phyloP scores from a whole-genome alignment of 2,888 invertebrate genomes.

The Eilema caniola region DNA sequence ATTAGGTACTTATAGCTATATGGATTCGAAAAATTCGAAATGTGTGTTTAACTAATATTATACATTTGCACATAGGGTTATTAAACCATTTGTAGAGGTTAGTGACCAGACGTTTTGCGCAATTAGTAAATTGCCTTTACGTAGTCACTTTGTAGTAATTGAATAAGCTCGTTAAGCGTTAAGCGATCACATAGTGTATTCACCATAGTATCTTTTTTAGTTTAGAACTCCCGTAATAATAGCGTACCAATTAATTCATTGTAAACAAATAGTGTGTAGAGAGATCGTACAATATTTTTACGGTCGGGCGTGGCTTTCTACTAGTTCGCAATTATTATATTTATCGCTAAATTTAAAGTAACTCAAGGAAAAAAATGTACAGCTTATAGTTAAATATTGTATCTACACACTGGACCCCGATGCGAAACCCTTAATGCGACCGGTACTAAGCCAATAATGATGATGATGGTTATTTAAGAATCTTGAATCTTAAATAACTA shows the following conservation, averaged over 20 bases:
- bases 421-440: too few relatives aligned
- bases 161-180: not conserved
- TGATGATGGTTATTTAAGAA: too few relatives aligned
- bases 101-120: not conserved
- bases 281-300: not conserved
- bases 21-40: too few relatives aligned
- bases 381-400: not conserved
- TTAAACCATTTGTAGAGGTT: not conserved
- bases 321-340: not conserved
- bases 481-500: too few relatives aligned
- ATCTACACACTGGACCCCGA: not conserved
- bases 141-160: not conserved
- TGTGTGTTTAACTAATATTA: too few relatives aligned
- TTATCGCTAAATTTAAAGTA: not conserved
- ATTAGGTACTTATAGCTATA: too few relatives aligned
- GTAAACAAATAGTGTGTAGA: not conserved
- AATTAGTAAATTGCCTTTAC: conserved; percentile 1
- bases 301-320: not conserved
- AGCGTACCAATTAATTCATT: too few relatives aligned
- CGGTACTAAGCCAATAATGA: too few relatives aligned
- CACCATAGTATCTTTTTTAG: not conserved
- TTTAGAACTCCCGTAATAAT: not conserved
- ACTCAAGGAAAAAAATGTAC: not conserved
- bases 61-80: not conserved
- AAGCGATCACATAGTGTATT: not conserved